These are phyloP conservation scores for Machimus rusticus DNA, from an alignment of 2,888 invertebrate species.

Conservation along the genomic window DNA sequence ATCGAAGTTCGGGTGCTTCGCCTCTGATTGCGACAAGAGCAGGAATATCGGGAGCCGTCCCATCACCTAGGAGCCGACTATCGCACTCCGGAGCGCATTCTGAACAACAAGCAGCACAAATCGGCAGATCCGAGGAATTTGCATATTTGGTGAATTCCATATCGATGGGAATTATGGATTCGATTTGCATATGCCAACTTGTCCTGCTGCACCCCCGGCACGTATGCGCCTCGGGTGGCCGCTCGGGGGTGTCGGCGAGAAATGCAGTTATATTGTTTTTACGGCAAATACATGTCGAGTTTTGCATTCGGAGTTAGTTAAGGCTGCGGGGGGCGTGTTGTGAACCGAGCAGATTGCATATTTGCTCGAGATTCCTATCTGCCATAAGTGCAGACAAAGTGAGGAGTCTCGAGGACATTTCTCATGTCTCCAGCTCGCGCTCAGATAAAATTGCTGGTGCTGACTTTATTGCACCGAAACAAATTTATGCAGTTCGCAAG, in stretches of 20 bases:
- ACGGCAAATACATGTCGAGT: constrained; percentile 2
- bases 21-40: constrained; percentile 15
- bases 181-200: constrained; percentile 34
- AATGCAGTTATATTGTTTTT: constrained; percentile 37
- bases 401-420: constrained; percentile 25
- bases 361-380: constrained; percentile 41
- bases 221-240: background rate
- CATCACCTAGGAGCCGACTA: background rate
- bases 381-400: constrained; percentile 38
- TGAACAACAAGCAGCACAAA: constrained; percentile 26
- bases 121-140: constrained; percentile 41
- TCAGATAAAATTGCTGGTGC: constrained; percentile 25
- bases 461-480: constrained; percentile 23
- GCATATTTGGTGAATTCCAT: constrained; percentile 46
- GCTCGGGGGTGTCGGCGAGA: background rate
- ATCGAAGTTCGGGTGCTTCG: background rate
- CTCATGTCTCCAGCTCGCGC: background rate
- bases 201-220: background rate
- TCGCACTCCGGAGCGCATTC: background rate
- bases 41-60: constrained; percentile 1
- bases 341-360: constrained; percentile 44
- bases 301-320: constrained; percentile 2
- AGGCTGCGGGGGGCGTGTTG: constrained; percentile 33
- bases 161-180: constrained; percentile 44
- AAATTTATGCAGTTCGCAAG: constrained; percentile 11